A percentile compares a stretch with the other conserved stretches of the same genome.
Evolutionary conservation across 2,797 vertebrate species (phyloP).

Genomic region (Muscicapa striata): DNA sequence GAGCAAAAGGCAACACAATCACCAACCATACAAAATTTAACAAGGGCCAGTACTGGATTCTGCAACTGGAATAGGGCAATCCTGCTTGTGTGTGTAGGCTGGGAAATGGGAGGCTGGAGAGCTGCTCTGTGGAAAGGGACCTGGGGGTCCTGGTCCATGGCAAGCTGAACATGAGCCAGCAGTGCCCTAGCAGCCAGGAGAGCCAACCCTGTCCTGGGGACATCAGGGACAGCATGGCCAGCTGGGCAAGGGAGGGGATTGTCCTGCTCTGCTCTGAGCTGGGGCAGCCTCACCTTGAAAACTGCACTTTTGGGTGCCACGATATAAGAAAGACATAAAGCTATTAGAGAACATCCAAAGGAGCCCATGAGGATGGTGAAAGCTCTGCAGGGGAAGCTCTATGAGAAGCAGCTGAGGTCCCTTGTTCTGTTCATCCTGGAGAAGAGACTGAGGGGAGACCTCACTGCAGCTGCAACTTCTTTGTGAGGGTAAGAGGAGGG

Average conservation of each 20-base stretch:
- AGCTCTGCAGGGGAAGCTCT: not conserved
- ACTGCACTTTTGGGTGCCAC: not conserved
- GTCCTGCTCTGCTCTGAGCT: no score
- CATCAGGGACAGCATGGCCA: not conserved
- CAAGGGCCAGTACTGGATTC: not conserved
- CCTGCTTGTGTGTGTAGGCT: not conserved
- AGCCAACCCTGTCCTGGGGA: fast-evolving
- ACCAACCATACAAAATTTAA: not conserved
- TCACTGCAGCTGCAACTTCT: not conserved
- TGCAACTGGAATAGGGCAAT: not conserved
- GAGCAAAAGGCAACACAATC: not conserved
- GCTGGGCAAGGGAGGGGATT: fast-evolving
- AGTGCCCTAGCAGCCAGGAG: not conserved
- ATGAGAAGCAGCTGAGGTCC: not conserved
- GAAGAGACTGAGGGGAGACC: not conserved
- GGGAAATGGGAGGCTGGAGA: not conserved
- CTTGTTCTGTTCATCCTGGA: not conserved
- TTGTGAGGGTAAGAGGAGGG: fast-evolving
- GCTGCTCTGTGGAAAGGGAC: not conserved
- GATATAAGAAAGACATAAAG: not conserved
- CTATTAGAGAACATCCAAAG: not conserved
- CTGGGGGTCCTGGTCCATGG: fast-evolving
- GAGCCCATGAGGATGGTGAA: not conserved
- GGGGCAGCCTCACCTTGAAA: not conserved
- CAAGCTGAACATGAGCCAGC: not conserved